Percentiles rank a stretch among this genome's conserved stretches.
phyloP scores from a whole-genome alignment of 2,797 vertebrate genomes.

The Odontamblyopus lacepedii region DNA sequence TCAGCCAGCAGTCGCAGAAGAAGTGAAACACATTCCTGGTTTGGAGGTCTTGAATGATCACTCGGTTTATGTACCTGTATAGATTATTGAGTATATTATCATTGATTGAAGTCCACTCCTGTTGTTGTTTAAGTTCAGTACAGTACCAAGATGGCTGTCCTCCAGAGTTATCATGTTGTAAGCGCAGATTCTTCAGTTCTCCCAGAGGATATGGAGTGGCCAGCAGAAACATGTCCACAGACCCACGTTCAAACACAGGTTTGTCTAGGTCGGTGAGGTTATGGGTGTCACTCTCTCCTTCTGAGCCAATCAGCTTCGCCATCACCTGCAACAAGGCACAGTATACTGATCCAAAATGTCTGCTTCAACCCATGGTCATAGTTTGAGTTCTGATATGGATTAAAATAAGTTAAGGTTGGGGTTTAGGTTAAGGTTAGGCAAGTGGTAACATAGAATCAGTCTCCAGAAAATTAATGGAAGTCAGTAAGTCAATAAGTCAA shows the following conservation, averaged over 20 bases:
- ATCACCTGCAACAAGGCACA: constrained; percentile 67
- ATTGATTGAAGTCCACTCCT: not conserved
- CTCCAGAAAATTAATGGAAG: too few relatives aligned
- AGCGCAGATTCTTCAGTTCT: constrained; percentile 73
- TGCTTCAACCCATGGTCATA: constrained; percentile 1
- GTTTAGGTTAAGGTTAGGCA: too few relatives aligned
- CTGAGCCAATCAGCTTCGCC: constrained; percentile 74
- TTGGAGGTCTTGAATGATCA: constrained; percentile 79
- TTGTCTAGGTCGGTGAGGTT: constrained; percentile 78
- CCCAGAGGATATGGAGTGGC: constrained; percentile 77
- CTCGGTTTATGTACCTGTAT: constrained; percentile 78
- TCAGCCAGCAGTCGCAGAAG: constrained; percentile 81
- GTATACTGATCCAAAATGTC: not conserved
- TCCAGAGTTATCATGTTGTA: constrained; percentile 85
- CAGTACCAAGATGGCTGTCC: constrained; percentile 76
- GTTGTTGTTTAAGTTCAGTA: not conserved
- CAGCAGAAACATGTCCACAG: constrained; percentile 83
- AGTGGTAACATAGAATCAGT: too few relatives aligned
- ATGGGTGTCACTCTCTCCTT: constrained; percentile 75
- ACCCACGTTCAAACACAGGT: constrained; percentile 78
- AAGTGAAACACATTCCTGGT: constrained; percentile 75
- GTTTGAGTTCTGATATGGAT: too few relatives aligned
- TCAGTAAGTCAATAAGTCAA: too few relatives aligned
- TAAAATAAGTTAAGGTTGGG: too few relatives aligned
- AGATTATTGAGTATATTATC: not conserved